Conservation (phyloP, 2,888 invertebrate genomes). For the Drosophila merina region DNA sequence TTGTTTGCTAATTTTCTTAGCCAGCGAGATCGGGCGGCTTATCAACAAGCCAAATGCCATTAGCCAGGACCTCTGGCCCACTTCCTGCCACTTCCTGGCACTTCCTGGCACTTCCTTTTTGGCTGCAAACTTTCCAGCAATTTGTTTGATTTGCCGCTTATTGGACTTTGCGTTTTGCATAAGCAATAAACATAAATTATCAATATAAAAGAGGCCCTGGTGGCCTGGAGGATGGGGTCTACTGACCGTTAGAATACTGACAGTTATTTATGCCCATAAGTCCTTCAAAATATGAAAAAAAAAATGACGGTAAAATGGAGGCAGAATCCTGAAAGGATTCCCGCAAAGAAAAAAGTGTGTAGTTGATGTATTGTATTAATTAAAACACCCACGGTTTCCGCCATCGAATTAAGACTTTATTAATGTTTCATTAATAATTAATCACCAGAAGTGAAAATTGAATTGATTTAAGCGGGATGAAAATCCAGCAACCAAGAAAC, state of each 20-base stretch:
- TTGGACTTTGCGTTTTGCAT: conserved; percentile 74
- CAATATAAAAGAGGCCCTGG: conserved; percentile 26
- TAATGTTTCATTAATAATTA: conserved; percentile 11
- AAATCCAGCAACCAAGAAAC: conserved; percentile 25
- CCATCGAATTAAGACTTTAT: conserved; percentile 12
- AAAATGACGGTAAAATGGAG: no score
- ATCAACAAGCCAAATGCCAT: conserved; percentile 68
- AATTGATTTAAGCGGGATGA: conserved; percentile 13
- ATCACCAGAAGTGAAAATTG: conserved; percentile 10
- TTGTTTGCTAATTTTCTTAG: conserved; percentile 76
- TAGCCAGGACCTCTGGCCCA: conserved; percentile 35
- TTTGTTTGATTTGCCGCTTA: conserved; percentile 77
- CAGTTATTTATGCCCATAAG: conserved; percentile 72
- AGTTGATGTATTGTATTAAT: background rate
- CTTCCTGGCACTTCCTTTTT: background rate
- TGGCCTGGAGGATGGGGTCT: conserved; percentile 9
- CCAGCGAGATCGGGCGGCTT: conserved; percentile 53
- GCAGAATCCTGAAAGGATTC: background rate
- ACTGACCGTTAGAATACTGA: conserved; percentile 46
- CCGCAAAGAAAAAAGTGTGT: background rate
- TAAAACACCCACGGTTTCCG: background rate
- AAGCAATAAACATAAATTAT: conserved; percentile 81
- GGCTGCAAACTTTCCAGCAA: conserved; percentile 57
- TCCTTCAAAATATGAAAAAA: conserved; percentile 40
- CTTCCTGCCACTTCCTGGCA: conserved; percentile 12